Evolutionary conservation across 2,888 invertebrate genomes (phyloP).

Genomic region (Pollenia angustigena): DNA sequence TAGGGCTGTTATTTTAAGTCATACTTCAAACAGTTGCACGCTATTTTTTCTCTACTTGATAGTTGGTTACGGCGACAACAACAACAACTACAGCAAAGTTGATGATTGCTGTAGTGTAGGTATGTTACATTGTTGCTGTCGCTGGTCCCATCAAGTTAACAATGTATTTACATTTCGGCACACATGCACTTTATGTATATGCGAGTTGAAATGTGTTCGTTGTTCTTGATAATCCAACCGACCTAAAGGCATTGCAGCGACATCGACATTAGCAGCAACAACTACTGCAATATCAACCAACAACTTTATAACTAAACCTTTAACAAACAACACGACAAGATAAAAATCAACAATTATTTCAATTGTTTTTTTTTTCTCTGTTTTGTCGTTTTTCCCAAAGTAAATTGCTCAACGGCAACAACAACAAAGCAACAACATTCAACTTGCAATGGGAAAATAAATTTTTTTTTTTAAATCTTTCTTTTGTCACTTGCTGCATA

Average conservation of each 20-base stretch:
- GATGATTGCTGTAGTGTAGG: slow-evolving; percentile 37
- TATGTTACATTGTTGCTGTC: slow-evolving; percentile 4
- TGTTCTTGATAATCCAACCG: slow-evolving; percentile 35
- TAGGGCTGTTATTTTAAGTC: slow-evolving; percentile 45
- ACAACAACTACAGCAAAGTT: slow-evolving; percentile 31
- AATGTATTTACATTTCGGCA: neutral
- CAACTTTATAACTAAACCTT: slow-evolving; percentile 50
- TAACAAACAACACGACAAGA: slow-evolving; percentile 67
- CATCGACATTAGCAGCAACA: slow-evolving; percentile 37
- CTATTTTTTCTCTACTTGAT: slow-evolving; percentile 42
- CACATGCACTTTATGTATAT: neutral
- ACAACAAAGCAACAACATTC: neutral
- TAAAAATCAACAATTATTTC: slow-evolving; percentile 73
- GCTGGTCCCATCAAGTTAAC: neutral
- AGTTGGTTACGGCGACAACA: slow-evolving; percentile 31
- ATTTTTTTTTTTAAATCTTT: neutral
- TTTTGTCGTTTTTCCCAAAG: slow-evolving; percentile 41
- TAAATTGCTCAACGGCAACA: slow-evolving; percentile 22
- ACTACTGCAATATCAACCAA: slow-evolving; percentile 52
- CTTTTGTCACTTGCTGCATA: slow-evolving; percentile 5
- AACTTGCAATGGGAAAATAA: slow-evolving; percentile 49
- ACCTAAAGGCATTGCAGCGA: slow-evolving; percentile 51
- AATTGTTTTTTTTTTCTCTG: slow-evolving; percentile 42
- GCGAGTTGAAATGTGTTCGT: neutral
- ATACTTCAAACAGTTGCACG: slow-evolving; percentile 54